Base-by-base conservation (phyloP, 2,888 invertebrate genomes). In the Polydesmus complanatus region DNA sequence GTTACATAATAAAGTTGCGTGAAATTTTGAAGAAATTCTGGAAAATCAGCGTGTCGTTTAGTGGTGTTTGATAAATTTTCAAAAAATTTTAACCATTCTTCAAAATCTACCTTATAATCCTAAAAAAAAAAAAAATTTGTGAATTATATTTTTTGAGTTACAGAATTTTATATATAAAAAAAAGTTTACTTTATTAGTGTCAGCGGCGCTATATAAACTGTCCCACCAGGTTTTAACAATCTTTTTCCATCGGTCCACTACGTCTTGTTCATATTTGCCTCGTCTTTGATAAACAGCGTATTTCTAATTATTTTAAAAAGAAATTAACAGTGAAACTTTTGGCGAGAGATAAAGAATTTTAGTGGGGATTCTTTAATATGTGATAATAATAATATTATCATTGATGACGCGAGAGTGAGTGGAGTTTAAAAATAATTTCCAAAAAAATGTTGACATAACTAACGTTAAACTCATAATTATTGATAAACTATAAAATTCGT, bases 161-260 rank as follows among this genome's bases (percentile, higher is more conserved):
- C n/a, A n/a, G n/a, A n/a, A n/a, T n/a, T n/a, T n/a, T n/a, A n/a
- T n/a, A n/a, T n/a, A n/a, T n/a, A n/a, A n/a, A 23, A 25, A 23
- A 54, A 23, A 21, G 3, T 27, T 56, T 58, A 69, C 69, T 61
- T 68, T 67, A 55, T 69, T 69, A 54, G 63, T 66, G 54, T 69
- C 69, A 3, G 69, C 69, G 61, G 67, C 65, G 1, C 64, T 61
- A 1, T 67, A 67, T 14, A 69, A 63, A 54, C 66, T 67, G 25
- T 69, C 67, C 69, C 69, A 69, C 69, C 69, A 69, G 50, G 66
- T 67, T 19, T 67, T 65, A 2, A 69, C 65, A 47, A 69, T 69
- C 19, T 67, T 64, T 56, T 65, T 66, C 69, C 69, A 69, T 48
- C 68, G 52, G 23, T 69, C 68, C 23, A 67, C 66, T 11, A 70